A percentile compares a stretch with the other conserved stretches of the same genome.
Conservation (phyloP, 37 sponge, comb jelly and placozoan genomes). For the Cladorhizidae sp. region DNA sequence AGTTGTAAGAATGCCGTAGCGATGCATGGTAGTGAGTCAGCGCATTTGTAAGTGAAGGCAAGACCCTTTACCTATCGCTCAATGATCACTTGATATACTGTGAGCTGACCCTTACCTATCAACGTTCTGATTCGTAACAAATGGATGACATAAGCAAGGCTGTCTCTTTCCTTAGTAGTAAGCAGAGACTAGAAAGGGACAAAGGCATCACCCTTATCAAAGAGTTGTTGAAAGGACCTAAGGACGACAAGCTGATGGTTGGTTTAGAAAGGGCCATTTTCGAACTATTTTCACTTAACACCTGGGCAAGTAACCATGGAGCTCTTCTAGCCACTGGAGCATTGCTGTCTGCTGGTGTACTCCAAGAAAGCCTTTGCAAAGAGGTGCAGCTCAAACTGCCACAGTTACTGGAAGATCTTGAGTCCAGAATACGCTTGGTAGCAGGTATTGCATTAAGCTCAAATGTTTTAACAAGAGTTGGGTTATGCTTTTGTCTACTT, state of each 20-base stretch:
- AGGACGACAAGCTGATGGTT: background rate
- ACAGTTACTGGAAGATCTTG: conserved; percentile 52
- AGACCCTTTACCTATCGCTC: too few relatives aligned
- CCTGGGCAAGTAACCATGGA: conserved; percentile 75
- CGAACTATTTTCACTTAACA: background rate
- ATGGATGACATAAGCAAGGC: too few relatives aligned
- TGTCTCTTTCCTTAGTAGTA: conserved; percentile 44
- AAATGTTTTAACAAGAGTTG: too few relatives aligned
- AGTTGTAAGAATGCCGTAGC: too few relatives aligned
- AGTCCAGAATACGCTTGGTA: conserved; percentile 55
- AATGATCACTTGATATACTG: too few relatives aligned
- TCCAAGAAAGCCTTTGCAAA: background rate
- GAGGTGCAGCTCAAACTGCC: conserved; percentile 31
- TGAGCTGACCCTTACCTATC: too few relatives aligned
- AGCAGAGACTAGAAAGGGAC: conserved; percentile 69
- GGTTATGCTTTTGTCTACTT: too few relatives aligned
- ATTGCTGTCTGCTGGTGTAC: conserved; percentile 1
- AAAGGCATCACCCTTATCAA: conserved; percentile 53
- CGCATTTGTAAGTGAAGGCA: too few relatives aligned
- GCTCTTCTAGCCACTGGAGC: conserved; percentile 43
- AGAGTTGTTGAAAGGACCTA: background rate
- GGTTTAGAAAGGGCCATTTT: background rate
- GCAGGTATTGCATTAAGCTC: too few relatives aligned
- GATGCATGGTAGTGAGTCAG: too few relatives aligned
- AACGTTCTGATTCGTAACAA: too few relatives aligned